Evolutionary conservation across 1,140 invertebrate genomes (phyloP), one percentile per base, ranked within the genome.

Genomic region (Drosophila simulans): DNA sequence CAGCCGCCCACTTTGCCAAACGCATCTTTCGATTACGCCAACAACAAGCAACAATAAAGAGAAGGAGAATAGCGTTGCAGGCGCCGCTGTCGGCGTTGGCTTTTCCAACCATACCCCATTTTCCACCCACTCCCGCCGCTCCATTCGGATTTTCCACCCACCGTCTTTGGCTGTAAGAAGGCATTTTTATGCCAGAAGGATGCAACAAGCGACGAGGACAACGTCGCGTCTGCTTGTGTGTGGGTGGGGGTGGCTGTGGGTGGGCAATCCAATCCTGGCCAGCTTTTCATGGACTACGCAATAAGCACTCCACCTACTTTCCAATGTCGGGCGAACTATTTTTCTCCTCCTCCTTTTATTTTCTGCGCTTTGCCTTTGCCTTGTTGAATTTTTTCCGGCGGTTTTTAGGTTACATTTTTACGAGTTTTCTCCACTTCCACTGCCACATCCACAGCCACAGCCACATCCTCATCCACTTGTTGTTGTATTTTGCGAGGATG

Each of bases 351-450:
- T 5, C n/a, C 37, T 10, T 58, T 57, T 45, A 54, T 51, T 64
- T 57, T 39, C 42, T 74, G 17, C 58, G 58, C 35, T 34, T 64
- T 53, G 75, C 63, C 57, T 83, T 75, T 82, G 37, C 55, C 35
- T 79, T 80, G 77, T 46, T 62, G 78, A 75, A 90, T 91, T 91
- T 91, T 91, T 91, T 91, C 89, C 77, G 84, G 82, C 75, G 83
- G 90, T 91, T 91, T 91, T 91, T 91, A 91, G 90, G 90, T 91
- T 91, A 91, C 80, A 91, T 90, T 85, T 88, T 90, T 91, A 91
- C 85, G 77, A 86, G 73, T 88, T 75, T 75, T 75, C 70, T 77
- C 72, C 78, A 73, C 83, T 83, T 82, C 77, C 83, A 82, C 75
- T 77, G 22, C 56, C 55, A 63, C 39, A 11, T n/a, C 71, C 77